Conservation (phyloP, 2,113 vertebrate species). For the Psittacara wagleri region DNA sequence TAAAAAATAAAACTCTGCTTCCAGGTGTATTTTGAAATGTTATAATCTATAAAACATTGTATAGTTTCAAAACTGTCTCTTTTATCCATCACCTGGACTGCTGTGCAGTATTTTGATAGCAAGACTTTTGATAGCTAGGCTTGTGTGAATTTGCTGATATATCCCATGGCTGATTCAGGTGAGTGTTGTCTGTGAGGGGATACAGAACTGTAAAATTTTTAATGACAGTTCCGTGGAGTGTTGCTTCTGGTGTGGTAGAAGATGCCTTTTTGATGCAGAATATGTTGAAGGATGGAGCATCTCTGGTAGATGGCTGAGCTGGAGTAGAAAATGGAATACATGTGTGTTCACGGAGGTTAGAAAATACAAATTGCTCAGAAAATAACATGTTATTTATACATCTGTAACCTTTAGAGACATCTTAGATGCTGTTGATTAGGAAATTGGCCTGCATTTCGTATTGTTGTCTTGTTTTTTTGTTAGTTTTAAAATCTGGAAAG, state of each 20-base stretch:
- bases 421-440: not conserved
- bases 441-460: not conserved
- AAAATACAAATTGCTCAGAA: not conserved
- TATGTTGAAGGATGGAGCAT: not conserved
- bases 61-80: not conserved
- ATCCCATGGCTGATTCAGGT: not conserved
- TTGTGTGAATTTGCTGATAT: conserved; percentile 4
- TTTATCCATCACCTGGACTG: not conserved
- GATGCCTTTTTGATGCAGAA: not conserved
- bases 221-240: not conserved
- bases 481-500: not conserved
- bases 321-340: not conserved
- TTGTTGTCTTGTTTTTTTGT: not conserved
- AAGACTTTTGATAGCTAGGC: not conserved
- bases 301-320: not conserved
- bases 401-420: not conserved
- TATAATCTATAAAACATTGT: conserved; percentile 40
- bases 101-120: not conserved
- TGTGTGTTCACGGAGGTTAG: not conserved
- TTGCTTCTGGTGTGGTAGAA: not conserved
- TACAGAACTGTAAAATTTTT: not conserved
- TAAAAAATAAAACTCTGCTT: conserved; percentile 50
- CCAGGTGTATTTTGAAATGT: not conserved
- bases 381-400: not conserved
- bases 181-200: not conserved